Percentiles rank a stretch among this genome's conserved stretches.
Evolutionary conservation across 2,888 invertebrate genomes (phyloP).

Genomic region (Lumbricus terrestris): DNA sequence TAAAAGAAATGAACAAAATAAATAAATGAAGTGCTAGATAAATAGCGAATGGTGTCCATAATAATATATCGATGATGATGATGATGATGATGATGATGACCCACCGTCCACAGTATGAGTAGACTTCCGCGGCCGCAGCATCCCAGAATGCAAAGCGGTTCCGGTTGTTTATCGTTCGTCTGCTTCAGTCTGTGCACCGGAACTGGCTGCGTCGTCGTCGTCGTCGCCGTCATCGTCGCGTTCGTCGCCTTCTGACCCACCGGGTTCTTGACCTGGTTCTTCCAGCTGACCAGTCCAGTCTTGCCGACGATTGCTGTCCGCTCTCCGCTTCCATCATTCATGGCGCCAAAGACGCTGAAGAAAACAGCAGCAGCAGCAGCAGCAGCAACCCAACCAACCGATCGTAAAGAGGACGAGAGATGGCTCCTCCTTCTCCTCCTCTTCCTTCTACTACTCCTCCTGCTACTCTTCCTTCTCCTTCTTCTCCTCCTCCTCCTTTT

Average conservation of each 20-base stretch:
- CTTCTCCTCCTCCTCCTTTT: too few relatives aligned
- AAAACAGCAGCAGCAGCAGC: not conserved
- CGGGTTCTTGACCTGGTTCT: not conserved
- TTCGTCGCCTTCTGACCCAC: not conserved
- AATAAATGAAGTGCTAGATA: not conserved
- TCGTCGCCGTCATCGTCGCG: not conserved
- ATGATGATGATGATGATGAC: not conserved
- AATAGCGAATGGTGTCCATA: too few relatives aligned
- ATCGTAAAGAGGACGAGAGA: not conserved
- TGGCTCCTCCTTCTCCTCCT: too few relatives aligned
- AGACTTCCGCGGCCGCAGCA: conserved; percentile 32
- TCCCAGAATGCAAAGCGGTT: conserved; percentile 29
- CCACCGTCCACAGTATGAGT: conserved; percentile 31
- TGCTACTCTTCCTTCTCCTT: too few relatives aligned
- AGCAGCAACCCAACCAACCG: not conserved
- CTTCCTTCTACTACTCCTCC: too few relatives aligned
- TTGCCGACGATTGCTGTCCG: conserved; percentile 3
- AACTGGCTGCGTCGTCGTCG: not conserved
- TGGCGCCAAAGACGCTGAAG: not conserved
- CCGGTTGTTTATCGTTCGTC: conserved; percentile 21
- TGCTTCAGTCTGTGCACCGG: not conserved
- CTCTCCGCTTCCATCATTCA: conserved; percentile 3
- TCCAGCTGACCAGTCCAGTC: not conserved
- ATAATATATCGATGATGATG: too few relatives aligned
- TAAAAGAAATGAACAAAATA: not conserved